Evolutionary conservation across 2,113 vertebrate genomes (phyloP), one percentile per base, ranked within the genome.

Genomic region (Hoplias malabaricus): DNA sequence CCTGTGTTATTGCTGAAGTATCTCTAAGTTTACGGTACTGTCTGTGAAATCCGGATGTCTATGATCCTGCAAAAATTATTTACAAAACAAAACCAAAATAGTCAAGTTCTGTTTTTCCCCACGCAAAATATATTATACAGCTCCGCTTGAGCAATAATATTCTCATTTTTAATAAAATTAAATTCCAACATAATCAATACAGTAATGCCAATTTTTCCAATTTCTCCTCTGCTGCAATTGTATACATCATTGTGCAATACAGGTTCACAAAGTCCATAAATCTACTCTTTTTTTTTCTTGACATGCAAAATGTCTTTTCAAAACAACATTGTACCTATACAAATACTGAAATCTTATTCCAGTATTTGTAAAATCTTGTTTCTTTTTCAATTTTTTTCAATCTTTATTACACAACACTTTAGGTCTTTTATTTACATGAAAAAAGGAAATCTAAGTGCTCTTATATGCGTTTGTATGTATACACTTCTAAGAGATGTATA

Each of bases 101-200:
- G 95, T 95, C 94, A 94, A 95, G 94, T 94, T 93, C 92, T 85
- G 77, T 67, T 81, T 84, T 76, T 93, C 92, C n/a, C 92, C 95
- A 95, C 94, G 95, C 94, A 96, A 98, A 98, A 99, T 99, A 98
- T 98, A 98, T 99, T 96, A 95, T 97, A 98, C 94, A 97, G 95
- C 95, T 98, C 95, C 92, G 91, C 88, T 82, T 89, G 95, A 96
- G 92, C 94, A 91, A 93, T 92, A 92, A 94, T 94, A 89, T 89
- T 88, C 83, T 89, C 77, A 88, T 90, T 88, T 90, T 96, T 94
- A 96, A 97, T 96, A 96, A 98, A 99, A 98, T 96, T 96, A 97
- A 96, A 94, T 95, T 93, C 94, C 93, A 93, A 96, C 94, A 96
- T 94, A 95, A 91, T 96, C 96, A 90, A 89, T 91, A 98, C 96